A percentile compares a stretch with the other conserved stretches of the same genome.
phyloP scores from a whole-genome alignment of 2,797 vertebrate genomes.

The Lepilemur septentrionalis region DNA sequence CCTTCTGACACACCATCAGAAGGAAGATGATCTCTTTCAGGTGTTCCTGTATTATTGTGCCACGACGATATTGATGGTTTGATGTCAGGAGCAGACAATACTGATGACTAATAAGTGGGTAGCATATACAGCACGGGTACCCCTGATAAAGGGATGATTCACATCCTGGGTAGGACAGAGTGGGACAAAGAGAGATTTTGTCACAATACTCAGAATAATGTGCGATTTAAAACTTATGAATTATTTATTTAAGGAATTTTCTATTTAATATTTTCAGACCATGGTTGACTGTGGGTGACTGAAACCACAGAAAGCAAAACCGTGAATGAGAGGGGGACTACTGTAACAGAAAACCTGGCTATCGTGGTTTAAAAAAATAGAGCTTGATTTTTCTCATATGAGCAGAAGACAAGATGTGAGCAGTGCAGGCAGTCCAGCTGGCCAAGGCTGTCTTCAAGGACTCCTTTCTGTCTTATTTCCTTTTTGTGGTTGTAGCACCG shows the following conservation, averaged over 20 bases:
- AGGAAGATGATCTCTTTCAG: too few relatives aligned
- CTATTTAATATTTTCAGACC: not conserved
- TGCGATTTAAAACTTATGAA: not conserved
- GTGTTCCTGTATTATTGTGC: not conserved
- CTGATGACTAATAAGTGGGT: not conserved
- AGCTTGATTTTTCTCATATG: not conserved
- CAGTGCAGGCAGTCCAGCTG: not conserved
- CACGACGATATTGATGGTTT: not conserved
- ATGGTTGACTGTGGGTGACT: not conserved
- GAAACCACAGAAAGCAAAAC: not conserved
- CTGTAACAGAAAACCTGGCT: not conserved
- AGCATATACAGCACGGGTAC: not conserved
- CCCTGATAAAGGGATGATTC: not conserved
- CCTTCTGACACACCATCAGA: not conserved
- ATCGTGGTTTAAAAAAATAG: not conserved
- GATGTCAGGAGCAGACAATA: not conserved
- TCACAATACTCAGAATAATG: not conserved
- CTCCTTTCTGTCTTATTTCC: not conserved
- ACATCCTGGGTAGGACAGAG: too few relatives aligned
- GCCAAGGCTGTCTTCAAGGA: not conserved
- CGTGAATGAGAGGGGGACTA: rapidly evolving
- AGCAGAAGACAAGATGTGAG: not conserved
- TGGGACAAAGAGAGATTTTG: too few relatives aligned
- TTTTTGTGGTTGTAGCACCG: not conserved
- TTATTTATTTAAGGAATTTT: not conserved